These are phyloP conservation scores for Archilochus colubris DNA, from an alignment of 2,113 vertebrate species.

Conservation along the genomic window DNA sequence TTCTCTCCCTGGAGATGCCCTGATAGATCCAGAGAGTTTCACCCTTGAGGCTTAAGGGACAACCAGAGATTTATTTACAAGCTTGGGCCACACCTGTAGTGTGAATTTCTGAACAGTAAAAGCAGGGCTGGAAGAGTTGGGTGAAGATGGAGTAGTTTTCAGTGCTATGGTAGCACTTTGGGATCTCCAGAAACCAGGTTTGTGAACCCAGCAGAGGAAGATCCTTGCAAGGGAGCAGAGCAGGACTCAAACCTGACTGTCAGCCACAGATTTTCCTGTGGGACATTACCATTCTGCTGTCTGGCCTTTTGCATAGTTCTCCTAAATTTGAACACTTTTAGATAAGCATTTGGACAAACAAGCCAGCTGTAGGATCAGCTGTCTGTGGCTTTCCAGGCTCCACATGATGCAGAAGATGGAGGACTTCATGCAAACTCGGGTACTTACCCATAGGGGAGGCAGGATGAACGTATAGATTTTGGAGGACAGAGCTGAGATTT, in stretches of 20 bases:
- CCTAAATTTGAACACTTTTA: neutral
- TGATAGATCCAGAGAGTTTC: neutral
- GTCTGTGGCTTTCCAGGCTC: neutral
- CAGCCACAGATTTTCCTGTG: neutral
- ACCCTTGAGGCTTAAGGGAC: neutral
- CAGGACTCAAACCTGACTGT: neutral
- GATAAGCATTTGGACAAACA: neutral
- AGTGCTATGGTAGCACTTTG: neutral
- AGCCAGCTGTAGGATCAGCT: neutral
- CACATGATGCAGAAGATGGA: neutral
- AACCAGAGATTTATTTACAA: neutral
- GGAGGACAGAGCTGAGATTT: conserved; percentile 17
- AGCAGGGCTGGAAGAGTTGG: neutral
- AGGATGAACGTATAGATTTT: neutral
- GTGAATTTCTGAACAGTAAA: neutral
- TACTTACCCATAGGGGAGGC: neutral
- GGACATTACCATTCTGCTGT: neutral
- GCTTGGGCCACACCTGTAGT: neutral
- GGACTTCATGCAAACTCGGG: conserved; percentile 4
- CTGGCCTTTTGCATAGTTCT: neutral
- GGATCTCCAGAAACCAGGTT: fast-evolving
- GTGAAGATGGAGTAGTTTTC: neutral
- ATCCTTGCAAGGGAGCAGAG: neutral
- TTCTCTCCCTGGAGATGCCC: neutral
- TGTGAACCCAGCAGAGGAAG: neutral